phyloP scores from a whole-genome alignment of 1,140 invertebrate genomes.

The Leucophenga varia region DNA sequence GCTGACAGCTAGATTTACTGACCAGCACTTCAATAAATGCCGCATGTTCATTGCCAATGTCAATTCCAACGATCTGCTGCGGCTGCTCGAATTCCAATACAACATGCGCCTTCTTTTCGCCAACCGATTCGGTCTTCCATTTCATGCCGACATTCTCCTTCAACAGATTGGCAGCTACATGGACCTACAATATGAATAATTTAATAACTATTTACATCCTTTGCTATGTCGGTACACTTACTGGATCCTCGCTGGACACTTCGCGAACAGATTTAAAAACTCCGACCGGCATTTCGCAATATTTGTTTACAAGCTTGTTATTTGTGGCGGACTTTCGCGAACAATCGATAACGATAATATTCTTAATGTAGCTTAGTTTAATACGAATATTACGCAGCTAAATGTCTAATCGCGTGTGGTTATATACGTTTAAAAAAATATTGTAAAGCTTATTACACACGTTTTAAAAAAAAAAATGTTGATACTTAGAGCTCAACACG shows the following conservation, averaged over 20 bases:
- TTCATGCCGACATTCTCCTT: slow-evolving; percentile 67
- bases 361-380: too few relatives aligned
- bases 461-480: too few relatives aligned
- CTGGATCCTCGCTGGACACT: slow-evolving; percentile 61
- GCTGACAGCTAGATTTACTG: slow-evolving; percentile 57
- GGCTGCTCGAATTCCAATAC: slow-evolving; percentile 76
- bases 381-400: too few relatives aligned
- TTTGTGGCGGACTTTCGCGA: too few relatives aligned
- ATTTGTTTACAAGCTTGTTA: too few relatives aligned
- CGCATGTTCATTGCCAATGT: slow-evolving; percentile 82
- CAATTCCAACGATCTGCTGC: slow-evolving; percentile 68
- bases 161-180: slow-evolving; percentile 73
- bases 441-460: too few relatives aligned
- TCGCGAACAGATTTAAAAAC: slow-evolving; percentile 40
- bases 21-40: slow-evolving; percentile 85
- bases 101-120: slow-evolving; percentile 70
- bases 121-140: slow-evolving; percentile 71
- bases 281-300: slow-evolving; percentile 47
- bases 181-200: slow-evolving; percentile 68
- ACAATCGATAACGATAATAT: too few relatives aligned
- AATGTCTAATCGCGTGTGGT: too few relatives aligned
- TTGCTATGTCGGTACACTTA: too few relatives aligned
- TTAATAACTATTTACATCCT: too few relatives aligned
- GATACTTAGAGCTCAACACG: too few relatives aligned
- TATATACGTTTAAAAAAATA: too few relatives aligned